Evolutionary conservation across 2,888 invertebrate species (phyloP).

Genomic region (Gortyna flavago): DNA sequence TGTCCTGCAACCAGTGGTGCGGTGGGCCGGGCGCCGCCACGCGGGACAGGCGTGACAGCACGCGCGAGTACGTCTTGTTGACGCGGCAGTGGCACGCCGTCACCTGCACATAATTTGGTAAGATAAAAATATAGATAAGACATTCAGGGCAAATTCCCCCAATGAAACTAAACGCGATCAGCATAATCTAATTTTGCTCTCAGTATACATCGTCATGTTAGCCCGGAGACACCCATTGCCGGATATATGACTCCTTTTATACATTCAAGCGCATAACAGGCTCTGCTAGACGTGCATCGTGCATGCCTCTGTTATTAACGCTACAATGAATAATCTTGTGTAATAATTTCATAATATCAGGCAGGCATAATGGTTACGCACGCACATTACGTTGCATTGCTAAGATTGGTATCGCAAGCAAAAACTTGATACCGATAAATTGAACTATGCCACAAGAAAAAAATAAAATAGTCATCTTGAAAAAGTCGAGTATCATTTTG

Average conservation of each 20-base stretch:
- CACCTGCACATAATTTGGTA: constrained; percentile 85
- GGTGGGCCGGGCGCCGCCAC: constrained; percentile 80
- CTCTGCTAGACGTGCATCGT: constrained; percentile 5
- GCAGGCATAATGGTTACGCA: constrained; percentile 31
- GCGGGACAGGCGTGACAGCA: constrained; percentile 90
- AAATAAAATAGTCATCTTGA: no score
- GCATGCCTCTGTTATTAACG: constrained; percentile 18
- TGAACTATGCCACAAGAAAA: neutral
- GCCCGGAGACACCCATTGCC: neutral
- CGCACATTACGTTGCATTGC: constrained; percentile 11
- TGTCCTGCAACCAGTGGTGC: constrained; percentile 91
- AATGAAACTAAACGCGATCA: neutral
- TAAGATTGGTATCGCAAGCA: constrained; percentile 7
- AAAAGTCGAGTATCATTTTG: neutral
- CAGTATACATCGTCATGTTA: neutral
- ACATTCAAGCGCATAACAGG: constrained; percentile 20
- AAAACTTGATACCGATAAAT: constrained; percentile 12
- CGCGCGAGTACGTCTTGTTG: constrained; percentile 93
- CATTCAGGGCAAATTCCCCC: neutral
- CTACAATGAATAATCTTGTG: constrained; percentile 39
- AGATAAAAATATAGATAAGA: neutral
- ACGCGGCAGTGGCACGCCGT: constrained; percentile 94
- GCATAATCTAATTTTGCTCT: neutral
- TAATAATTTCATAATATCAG: constrained; percentile 43
- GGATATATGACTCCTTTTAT: constrained; percentile 4